A percentile compares a stretch with the other conserved stretches of the same genome.
phyloP scores from a whole-genome alignment of 2,797 vertebrate genomes.

The Ptychobarbus kaznakovi region DNA sequence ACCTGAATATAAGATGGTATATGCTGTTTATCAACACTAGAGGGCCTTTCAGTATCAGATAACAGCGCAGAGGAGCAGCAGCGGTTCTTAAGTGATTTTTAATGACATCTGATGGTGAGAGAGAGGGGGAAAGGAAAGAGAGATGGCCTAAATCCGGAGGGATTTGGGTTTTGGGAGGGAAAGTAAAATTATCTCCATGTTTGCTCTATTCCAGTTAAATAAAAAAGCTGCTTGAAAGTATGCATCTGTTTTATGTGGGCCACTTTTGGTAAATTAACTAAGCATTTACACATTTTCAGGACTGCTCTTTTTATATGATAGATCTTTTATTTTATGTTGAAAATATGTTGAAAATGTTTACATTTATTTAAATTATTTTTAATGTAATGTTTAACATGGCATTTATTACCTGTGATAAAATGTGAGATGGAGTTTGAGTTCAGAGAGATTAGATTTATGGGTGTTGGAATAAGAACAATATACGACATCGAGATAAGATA shows the following conservation, averaged over 20 bases:
- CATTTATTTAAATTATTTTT: too few relatives aligned
- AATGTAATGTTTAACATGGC: too few relatives aligned
- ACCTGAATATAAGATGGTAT: background rate
- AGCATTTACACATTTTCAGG: background rate
- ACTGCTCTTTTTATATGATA: background rate
- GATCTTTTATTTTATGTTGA: background rate
- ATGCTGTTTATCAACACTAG: conserved; percentile 19
- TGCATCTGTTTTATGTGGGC: background rate
- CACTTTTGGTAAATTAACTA: background rate
- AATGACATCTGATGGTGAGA: conserved; percentile 33
- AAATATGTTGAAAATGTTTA: background rate
- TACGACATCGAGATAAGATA: background rate
- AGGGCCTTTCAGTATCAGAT: conserved; percentile 25
- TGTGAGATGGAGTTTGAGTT: background rate
- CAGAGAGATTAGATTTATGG: background rate
- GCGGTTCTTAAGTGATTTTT: conserved; percentile 32
- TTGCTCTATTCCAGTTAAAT: background rate
- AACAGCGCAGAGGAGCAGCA: background rate
- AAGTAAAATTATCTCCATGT: conserved; percentile 2
- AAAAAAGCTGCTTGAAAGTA: background rate
- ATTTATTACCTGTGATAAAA: too few relatives aligned
- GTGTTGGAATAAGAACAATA: conserved; percentile 3
- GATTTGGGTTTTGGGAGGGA: conserved; percentile 23
- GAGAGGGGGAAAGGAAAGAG: background rate
- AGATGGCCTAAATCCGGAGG: background rate